phyloP scores from a whole-genome alignment of 2,888 invertebrate species.

The Drosophila mercatorum region DNA sequence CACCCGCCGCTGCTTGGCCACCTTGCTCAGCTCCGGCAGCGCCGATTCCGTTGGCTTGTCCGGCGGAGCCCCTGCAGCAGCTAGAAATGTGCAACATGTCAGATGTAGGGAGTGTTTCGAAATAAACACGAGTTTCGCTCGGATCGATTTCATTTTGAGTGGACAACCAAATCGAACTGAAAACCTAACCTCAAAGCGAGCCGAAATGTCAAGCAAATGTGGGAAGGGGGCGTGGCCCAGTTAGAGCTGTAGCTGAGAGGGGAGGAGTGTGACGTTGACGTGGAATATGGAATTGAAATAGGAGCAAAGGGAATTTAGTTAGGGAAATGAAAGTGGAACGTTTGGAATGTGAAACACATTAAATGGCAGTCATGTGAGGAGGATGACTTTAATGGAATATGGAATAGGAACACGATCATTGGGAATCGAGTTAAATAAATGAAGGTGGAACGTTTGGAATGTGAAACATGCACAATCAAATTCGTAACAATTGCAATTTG shows the following conservation, averaged over 20 bases:
- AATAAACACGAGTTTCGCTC: not conserved
- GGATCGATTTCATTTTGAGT: conserved; percentile 12
- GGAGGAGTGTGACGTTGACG: not conserved
- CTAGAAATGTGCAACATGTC: conserved; percentile 15
- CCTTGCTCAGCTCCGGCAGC: conserved; percentile 83
- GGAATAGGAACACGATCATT: no score
- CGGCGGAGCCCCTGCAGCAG: not conserved
- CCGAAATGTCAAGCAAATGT: not conserved
- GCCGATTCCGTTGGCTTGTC: not conserved
- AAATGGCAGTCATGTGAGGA: no score
- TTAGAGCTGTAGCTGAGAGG: not conserved
- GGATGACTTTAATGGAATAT: not conserved
- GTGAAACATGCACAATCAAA: not conserved
- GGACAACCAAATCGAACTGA: not conserved
- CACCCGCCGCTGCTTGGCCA: conserved; percentile 93
- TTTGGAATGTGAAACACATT: no score
- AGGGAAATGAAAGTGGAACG: no score
- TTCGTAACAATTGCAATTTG: not conserved
- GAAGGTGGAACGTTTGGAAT: not conserved
- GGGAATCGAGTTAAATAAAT: not conserved
- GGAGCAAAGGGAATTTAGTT: no score
- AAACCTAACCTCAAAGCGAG: not conserved
- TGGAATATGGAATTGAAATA: not conserved
- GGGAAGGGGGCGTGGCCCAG: not conserved
- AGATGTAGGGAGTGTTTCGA: conserved; percentile 11